Evolutionary conservation across 2,888 invertebrate genomes (phyloP), one percentile per base, ranked within the genome.

Genomic region (Limnephilus auricula): DNA sequence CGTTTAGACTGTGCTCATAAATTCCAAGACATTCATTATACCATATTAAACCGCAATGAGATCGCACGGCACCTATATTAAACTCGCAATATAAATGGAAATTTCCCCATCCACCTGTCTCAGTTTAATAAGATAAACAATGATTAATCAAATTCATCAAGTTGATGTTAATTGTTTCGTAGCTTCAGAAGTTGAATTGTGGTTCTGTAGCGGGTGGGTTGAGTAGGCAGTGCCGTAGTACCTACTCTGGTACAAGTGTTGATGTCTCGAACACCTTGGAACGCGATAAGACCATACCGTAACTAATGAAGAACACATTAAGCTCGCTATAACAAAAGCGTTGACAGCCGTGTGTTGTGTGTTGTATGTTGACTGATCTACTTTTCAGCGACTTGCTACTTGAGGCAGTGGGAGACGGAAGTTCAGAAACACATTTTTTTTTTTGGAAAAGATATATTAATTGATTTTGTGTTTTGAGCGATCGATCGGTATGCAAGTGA

Each of bases 301-400:
- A 32, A 65, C 78, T 90, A 90, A 90, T 90, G 84, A 90, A 84
- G 90, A 90, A 84, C 84, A 90, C 84, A 90, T 89, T 80, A 89
- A 65, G 65, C 65, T 65, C 25, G 89, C 85, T 85, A 40, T 31
- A 37, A 37, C 32, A 40, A 85, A 40, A 85, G 37, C 40, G 85
- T 85, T 85, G 85, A 85, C 85, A 85, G 85, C 85, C 45, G 40
- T 40, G 85, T 85, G 85, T 40, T 85, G 85, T 34, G 65, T 25
- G 65, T 40, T 85, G 85, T 34, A 25, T 25, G 65, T n/a, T 65
- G n/a, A 65, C 65, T 65, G 65, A 65, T 25, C 65, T 65, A 65
- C 65, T 65, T 65, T 65, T 65, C 65, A 65, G 65, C 65, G n/a
- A 65, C 65, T n/a, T 25, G 65, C 25, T 65, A 25, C 65, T 25